phyloP scores from a whole-genome alignment of 1,140 invertebrate genomes.

The Macrotrachela quadricornifera region DNA sequence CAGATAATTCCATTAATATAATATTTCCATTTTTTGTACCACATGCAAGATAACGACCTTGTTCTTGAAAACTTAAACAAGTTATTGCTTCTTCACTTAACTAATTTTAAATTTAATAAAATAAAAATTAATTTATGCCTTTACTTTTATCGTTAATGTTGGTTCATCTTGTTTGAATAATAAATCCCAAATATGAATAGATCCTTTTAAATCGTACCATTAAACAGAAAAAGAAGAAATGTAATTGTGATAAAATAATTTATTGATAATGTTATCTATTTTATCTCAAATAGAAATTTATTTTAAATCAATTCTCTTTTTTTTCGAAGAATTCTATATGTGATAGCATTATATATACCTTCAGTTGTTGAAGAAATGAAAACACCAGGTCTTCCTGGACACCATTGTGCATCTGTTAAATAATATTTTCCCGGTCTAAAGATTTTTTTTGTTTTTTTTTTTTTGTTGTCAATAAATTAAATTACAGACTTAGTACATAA shows the following conservation, averaged over 20 bases:
- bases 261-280: too few relatives aligned
- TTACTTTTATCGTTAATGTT: slow-evolving; percentile 55
- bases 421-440: slow-evolving; percentile 26
- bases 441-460: neutral
- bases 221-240: too few relatives aligned
- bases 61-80: slow-evolving; percentile 40
- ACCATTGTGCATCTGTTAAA: slow-evolving; percentile 63
- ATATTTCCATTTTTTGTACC: slow-evolving; percentile 60
- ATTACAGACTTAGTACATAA: slow-evolving; percentile 55
- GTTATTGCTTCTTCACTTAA: slow-evolving; percentile 41
- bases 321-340: too few relatives aligned
- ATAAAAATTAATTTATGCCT: too few relatives aligned
- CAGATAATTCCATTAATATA: slow-evolving; percentile 62
- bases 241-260: too few relatives aligned
- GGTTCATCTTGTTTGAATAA: slow-evolving; percentile 63
- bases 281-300: too few relatives aligned
- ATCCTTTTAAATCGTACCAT: slow-evolving; percentile 14
- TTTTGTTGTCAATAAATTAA: neutral
- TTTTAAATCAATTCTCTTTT: too few relatives aligned
- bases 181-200: slow-evolving; percentile 61
- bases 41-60: slow-evolving; percentile 53
- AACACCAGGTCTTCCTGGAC: slow-evolving; percentile 63
- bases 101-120: too few relatives aligned
- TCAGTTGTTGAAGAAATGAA: slow-evolving; percentile 66
- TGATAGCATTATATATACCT: slow-evolving; percentile 62